Evolutionary conservation across 2,113 vertebrate genomes (phyloP).

Genomic region (Guaruba guarouba): DNA sequence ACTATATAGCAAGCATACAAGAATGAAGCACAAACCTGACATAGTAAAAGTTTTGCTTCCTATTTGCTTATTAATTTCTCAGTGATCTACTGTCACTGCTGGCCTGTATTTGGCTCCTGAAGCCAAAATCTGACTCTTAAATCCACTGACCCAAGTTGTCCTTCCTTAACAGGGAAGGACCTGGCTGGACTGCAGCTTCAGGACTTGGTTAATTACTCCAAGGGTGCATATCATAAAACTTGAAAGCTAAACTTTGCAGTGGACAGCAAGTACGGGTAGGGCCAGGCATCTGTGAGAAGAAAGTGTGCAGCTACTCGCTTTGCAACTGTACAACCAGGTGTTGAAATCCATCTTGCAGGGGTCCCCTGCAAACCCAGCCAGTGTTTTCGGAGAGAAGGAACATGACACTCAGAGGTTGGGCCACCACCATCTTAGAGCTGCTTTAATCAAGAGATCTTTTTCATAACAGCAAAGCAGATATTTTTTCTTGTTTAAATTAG

Average conservation of each 20-base stretch:
- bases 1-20: background rate
- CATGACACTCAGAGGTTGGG: fast-evolving
- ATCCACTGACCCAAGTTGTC: background rate
- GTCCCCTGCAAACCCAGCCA: background rate
- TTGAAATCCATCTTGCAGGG: background rate
- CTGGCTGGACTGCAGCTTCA: background rate
- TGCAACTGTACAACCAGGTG: background rate
- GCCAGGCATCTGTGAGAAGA: background rate
- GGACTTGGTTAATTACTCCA: background rate
- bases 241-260: background rate
- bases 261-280: background rate
- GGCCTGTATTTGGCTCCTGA: background rate
- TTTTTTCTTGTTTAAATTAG: background rate
- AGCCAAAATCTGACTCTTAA: background rate
- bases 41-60: fast-evolving
- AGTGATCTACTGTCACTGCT: background rate
- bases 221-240: background rate
- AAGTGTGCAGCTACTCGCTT: background rate
- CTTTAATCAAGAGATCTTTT: background rate
- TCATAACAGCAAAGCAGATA: background rate
- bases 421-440: background rate
- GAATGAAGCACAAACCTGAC: background rate
- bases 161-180: background rate
- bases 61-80: background rate
- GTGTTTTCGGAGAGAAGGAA: background rate